Evolutionary conservation across 2,888 invertebrate genomes (phyloP), one percentile per base, ranked within the genome.

Genomic region (Ochropleura plecta): DNA sequence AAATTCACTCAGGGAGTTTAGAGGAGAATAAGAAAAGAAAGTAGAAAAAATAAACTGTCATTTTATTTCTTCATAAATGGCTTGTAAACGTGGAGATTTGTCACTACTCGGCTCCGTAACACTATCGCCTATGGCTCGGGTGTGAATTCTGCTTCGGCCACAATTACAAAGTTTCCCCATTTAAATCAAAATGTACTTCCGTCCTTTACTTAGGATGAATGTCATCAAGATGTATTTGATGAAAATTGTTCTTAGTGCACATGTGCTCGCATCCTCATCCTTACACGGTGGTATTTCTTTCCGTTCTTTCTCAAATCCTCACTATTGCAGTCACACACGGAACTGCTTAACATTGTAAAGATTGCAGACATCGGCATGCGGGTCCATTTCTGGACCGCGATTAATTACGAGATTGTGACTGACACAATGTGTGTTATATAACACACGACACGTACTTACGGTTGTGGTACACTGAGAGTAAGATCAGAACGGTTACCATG

Each of bases 351-450:
- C 66, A 59, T 57, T 66, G 44, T 66, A n/a, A 83, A 71, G 70
- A 76, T 80, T 80, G 69, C 68, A 62, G 51, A 75, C 84, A 72
- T 75, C 65, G 73, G 82, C 70, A 76, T 83, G 81, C 76, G 83
- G 84, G 86, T 84, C 86, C 80, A 89, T 91, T 88, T 90, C 89
- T 90, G 90, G 55, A 70, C 71, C 60, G 44, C 10, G 94, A 95
- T 94, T 95, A 95, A 94, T 94, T 94, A 92, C 87, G 78, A 88
- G 93, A 95, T 94, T 91, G 91, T 91, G 88, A 90, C 88, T 90
- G 90, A 91, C 92, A 93, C 92, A 93, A 94, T 91, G 71, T 73
- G 79, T 83, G 83, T 93, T 93, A 92, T 91, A 88, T 91, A 92
- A 94, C 81, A 83, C 83, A 88, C 89, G 88, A 89, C 89, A 90